These are phyloP conservation scores for Griposia aprilina DNA, from an alignment of 2,888 invertebrate genomes.

Conservation along the genomic window DNA sequence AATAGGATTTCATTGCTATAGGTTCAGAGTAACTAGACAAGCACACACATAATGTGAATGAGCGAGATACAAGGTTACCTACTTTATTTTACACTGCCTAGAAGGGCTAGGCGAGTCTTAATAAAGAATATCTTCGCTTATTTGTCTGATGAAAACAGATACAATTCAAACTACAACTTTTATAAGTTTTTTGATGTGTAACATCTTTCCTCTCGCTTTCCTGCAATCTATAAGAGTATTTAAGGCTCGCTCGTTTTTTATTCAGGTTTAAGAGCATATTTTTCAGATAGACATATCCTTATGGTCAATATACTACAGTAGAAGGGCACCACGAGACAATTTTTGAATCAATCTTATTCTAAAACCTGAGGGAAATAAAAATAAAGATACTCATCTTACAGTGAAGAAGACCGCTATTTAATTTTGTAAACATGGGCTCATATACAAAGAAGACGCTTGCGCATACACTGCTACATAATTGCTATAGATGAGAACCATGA, in stretches of 20 bases:
- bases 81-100: neutral
- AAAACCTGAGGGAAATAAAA: no score
- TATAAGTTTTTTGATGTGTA: no score
- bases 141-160: neutral
- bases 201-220: no score
- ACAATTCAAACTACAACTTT: no score
- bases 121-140: neutral
- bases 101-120: neutral
- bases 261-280: neutral
- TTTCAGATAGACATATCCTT: neutral
- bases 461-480: constrained; percentile 16
- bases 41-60: no score
- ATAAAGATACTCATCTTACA: neutral
- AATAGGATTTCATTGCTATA: neutral
- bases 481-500: constrained; percentile 23
- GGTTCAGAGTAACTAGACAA: neutral
- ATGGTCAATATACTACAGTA: neutral
- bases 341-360: neutral
- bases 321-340: no score
- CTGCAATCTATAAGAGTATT: no score
- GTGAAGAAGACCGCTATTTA: neutral
- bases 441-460: neutral
- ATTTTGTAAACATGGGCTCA: neutral
- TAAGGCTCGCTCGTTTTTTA: no score
- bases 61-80: neutral